A percentile compares a stretch with the other conserved stretches of the same genome.
These are phyloP conservation scores for Chalcis sispes DNA, from an alignment of 2,888 invertebrate genomes.

Conservation along the genomic window DNA sequence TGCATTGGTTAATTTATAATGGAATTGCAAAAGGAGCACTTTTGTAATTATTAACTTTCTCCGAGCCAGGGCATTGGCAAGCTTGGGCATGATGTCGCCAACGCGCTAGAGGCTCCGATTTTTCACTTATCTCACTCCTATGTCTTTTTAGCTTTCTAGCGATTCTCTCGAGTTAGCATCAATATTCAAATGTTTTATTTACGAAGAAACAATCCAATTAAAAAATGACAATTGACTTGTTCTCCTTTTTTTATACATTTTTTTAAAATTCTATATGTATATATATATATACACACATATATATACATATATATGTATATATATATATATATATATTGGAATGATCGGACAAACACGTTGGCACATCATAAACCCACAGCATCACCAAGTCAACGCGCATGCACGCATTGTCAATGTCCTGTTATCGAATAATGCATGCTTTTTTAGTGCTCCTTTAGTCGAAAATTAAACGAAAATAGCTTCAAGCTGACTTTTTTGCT, in stretches of 20 bases:
- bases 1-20: constrained; percentile 57
- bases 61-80: constrained; percentile 95
- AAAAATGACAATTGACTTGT: constrained; percentile 1
- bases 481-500: constrained; percentile 41
- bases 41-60: constrained; percentile 68
- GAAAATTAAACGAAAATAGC: constrained; percentile 44
- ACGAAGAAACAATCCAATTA: constrained; percentile 13
- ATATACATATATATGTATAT: too few species aligned
- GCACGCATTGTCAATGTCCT: constrained; percentile 77
- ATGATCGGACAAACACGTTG: constrained; percentile 63
- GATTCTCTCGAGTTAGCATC: constrained; percentile 49
- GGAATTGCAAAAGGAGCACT: constrained; percentile 69
- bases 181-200: constrained; percentile 44
- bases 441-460: constrained; percentile 72
- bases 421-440: constrained; percentile 73
- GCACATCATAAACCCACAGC: constrained; percentile 74
- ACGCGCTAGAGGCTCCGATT: constrained; percentile 69
- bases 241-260: constrained; percentile 7
- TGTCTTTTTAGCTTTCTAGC: constrained; percentile 49
- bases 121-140: constrained; percentile 58
- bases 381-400: constrained; percentile 75
- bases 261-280: too few species aligned
- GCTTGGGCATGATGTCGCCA: constrained; percentile 76
- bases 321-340: too few species aligned
- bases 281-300: too few species aligned